A percentile compares a stretch with the other conserved stretches of the same genome.
These are phyloP conservation scores for Apantesis nais DNA, from an alignment of 2,888 invertebrate genomes.

Conservation along the genomic window DNA sequence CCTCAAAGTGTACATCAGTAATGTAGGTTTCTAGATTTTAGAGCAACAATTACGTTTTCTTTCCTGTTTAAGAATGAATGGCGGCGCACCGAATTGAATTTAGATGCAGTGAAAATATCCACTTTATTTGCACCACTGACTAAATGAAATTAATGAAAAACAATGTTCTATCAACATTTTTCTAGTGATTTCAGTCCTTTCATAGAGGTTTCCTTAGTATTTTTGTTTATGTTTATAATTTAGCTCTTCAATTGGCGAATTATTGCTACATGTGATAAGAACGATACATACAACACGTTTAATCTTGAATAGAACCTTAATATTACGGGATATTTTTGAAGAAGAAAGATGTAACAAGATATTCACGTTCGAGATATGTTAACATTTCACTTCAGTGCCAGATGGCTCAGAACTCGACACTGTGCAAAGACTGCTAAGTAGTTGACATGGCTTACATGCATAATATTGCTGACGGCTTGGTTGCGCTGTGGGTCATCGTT, in stretches of 20 bases:
- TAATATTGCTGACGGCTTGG: slow-evolving; percentile 21
- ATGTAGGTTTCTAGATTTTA: slow-evolving; percentile 17
- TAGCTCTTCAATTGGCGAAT: no score
- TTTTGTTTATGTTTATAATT: background rate
- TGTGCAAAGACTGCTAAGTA: slow-evolving; percentile 16
- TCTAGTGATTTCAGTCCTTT: background rate
- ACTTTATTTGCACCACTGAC: background rate
- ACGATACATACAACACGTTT: background rate
- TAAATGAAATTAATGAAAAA: background rate
- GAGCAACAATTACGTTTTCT: slow-evolving; percentile 8
- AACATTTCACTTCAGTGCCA: slow-evolving; percentile 15
- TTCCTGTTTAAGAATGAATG: background rate
- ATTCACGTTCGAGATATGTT: slow-evolving; percentile 1
- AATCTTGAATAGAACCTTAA: background rate
- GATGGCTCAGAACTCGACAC: slow-evolving; percentile 9
- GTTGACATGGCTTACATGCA: slow-evolving; percentile 20
- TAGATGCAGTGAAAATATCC: background rate
- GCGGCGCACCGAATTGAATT: background rate
- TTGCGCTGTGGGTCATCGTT: background rate
- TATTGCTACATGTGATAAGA: no score
- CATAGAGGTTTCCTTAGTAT: background rate
- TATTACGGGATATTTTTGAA: background rate
- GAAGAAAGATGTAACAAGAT: slow-evolving; percentile 7
- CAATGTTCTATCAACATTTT: background rate
- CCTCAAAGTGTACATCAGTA: slow-evolving; percentile 5